Base-by-base conservation (phyloP, 2,113 vertebrate genomes). In the Micromys minutus region DNA sequence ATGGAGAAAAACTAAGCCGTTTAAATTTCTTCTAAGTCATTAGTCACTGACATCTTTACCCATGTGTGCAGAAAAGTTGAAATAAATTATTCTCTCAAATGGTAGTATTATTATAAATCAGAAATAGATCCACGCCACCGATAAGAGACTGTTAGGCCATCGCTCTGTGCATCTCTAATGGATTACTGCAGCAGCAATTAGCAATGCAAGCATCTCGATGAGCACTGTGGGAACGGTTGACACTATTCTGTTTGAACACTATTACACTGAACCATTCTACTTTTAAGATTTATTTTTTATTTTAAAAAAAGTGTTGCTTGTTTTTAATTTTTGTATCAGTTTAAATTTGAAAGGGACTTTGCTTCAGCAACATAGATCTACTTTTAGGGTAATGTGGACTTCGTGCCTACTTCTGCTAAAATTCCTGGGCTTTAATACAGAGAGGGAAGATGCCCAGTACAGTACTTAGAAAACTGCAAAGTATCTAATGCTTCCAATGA, bases 41-140 rank as follows among this genome's bases (percentile, higher is more conserved):
- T 24, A 84, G 47, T 75, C 83, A 81, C 13, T 93, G 63, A 87
- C 10, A 31, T 72, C 26, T 67, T 94, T 95, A 67, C 3, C 34
- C 80, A 61, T 61, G 75, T 93, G 36, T 89, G 4, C 52, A 94
- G 83, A 90, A 52, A 52, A 42, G 22, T 77, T 63, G 15, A 95
- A 91, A 90, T 63, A 87, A 83, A 84, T 85, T 89, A 94, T 91
- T 89, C 29, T 42, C 13, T 85, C 34, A 65, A 47, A 94, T 87
- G 36, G 12, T 29, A 85, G 24, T 74, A 87, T 63, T 86, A 69
- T 65, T 45, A 39, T 91, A 95, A 95, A 74, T 17, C 7, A 42
- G 31, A 42, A 34, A 88, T 86, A 36, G 24, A 89, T 31, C 1
- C 36, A 59, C 31, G 26, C 26, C 8, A 50, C 26, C 61, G 31